Percentiles rank a stretch among this genome's conserved stretches.
These are phyloP conservation scores for Frankliniella intonsa DNA, from an alignment of 2,888 invertebrate species.

Conservation along the genomic window DNA sequence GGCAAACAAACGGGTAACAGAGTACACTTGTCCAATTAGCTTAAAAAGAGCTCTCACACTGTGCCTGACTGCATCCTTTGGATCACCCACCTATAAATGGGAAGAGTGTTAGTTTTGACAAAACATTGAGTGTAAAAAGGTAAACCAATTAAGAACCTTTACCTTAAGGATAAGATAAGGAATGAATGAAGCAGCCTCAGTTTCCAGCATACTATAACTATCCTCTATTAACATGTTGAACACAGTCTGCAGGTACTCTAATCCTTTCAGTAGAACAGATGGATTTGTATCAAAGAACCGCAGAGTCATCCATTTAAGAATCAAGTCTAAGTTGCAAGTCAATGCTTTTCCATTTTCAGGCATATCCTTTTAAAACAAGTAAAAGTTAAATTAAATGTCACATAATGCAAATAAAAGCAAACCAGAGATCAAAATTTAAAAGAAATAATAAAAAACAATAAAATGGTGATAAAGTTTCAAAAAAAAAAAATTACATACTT, in stretches of 20 bases:
- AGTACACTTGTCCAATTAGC: constrained; percentile 79
- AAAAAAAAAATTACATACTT: constrained; percentile 47
- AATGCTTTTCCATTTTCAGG: constrained; percentile 72
- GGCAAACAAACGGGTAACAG: constrained; percentile 81
- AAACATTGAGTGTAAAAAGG: not conserved
- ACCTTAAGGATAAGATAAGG: constrained; percentile 93
- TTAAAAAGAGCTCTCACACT: constrained; percentile 81
- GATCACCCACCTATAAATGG: constrained; percentile 73
- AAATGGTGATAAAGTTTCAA: not conserved
- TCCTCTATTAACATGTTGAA: constrained; percentile 75
- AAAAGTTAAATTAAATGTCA: constrained; percentile 13
- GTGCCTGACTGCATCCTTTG: constrained; percentile 90
- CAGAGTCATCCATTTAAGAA: constrained; percentile 93
- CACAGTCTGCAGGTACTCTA: constrained; percentile 82
- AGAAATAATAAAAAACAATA: not conserved
- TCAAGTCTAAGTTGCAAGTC: constrained; percentile 85
- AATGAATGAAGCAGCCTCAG: constrained; percentile 88
- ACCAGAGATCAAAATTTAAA: not conserved
- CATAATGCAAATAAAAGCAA: not conserved
- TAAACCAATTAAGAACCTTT: constrained; percentile 37
- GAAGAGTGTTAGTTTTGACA: not conserved
- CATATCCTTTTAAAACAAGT: constrained; percentile 55
- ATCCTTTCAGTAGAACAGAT: constrained; percentile 88
- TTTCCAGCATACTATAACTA: constrained; percentile 81
- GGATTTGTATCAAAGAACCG: constrained; percentile 99